A percentile compares a stretch with the other conserved stretches of the same genome.
Evolutionary conservation across 2,888 invertebrate species (phyloP).

Genomic region (Vesta saturnalis): DNA sequence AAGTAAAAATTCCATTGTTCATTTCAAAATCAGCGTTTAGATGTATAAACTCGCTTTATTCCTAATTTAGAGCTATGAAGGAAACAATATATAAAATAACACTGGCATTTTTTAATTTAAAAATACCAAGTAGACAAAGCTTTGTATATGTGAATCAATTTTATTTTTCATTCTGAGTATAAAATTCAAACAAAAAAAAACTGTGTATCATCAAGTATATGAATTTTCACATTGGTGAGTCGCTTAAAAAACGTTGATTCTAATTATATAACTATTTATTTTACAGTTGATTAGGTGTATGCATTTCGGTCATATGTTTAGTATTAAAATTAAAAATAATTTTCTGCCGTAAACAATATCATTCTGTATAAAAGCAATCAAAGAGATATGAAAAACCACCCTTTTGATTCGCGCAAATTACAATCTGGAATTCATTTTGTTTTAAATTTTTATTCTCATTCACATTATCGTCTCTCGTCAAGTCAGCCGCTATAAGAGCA

Average conservation of each 20-base stretch:
- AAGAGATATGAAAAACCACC: constrained; percentile 21
- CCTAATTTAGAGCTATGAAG: not conserved
- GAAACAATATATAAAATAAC: constrained; percentile 7
- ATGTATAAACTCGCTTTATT: constrained; percentile 10
- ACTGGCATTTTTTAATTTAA: constrained; percentile 13
- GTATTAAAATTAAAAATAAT: constrained; percentile 9
- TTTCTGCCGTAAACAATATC: constrained; percentile 18
- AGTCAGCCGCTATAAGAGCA: constrained; percentile 35
- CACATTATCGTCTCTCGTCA: constrained; percentile 36
- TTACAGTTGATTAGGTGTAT: not conserved
- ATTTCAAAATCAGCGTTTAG: not conserved
- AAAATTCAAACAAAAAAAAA: not conserved
- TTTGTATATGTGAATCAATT: constrained; percentile 14
- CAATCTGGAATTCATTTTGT: constrained; percentile 34
- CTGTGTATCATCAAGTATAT: not conserved
- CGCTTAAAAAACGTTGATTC: not conserved
- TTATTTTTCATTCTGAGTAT: not conserved
- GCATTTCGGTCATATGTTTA: constrained; percentile 3
- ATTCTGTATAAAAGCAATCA: constrained; percentile 27
- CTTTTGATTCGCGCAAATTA: constrained; percentile 26
- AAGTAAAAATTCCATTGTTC: not conserved
- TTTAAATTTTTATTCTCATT: constrained; percentile 35
- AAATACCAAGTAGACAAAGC: constrained; percentile 15
- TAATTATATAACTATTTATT: not conserved
- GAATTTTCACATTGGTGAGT: not conserved